Percentiles rank a stretch among this genome's conserved stretches.
Conservation (phyloP, 2,888 invertebrate genomes). For the Orthonevra nobilis region DNA sequence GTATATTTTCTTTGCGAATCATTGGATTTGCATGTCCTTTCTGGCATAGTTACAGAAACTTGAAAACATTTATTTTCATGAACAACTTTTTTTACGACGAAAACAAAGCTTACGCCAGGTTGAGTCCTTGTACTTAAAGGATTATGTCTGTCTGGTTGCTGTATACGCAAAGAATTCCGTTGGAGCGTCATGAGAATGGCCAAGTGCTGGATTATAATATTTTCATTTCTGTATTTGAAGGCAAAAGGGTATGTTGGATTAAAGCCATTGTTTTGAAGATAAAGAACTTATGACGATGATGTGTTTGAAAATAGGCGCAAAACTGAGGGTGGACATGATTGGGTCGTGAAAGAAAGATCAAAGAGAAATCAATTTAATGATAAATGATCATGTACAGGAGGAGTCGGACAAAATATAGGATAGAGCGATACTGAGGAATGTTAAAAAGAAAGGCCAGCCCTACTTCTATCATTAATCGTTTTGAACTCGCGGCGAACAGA, state of each 20-base stretch:
- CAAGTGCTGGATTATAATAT: constrained; percentile 13
- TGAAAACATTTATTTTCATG: constrained; percentile 31
- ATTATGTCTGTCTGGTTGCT: constrained; percentile 21
- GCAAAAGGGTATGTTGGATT: not conserved
- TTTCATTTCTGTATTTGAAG: constrained; percentile 3
- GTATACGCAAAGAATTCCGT: not conserved
- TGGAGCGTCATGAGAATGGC: constrained; percentile 1
- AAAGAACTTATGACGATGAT: too few relatives aligned
- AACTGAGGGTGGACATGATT: too few relatives aligned
- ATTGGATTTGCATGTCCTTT: constrained; percentile 41
- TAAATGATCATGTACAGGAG: too few relatives aligned
- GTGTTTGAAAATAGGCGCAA: too few relatives aligned
- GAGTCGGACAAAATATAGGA: too few relatives aligned
- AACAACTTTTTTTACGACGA: constrained; percentile 11
- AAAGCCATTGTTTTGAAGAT: too few relatives aligned
- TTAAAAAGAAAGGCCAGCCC: too few relatives aligned
- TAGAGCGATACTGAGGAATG: too few relatives aligned
- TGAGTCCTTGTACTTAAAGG: constrained; percentile 19
- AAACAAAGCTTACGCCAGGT: constrained; percentile 17
- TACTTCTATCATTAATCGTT: too few relatives aligned
- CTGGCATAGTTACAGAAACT: constrained; percentile 32
- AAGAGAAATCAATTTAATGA: too few relatives aligned
- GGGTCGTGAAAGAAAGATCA: too few relatives aligned
- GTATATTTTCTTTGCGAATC: not conserved
- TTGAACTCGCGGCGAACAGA: too few relatives aligned